Evolutionary conservation across 2,888 invertebrate genomes (phyloP).

Genomic region (Fragum sueziense): DNA sequence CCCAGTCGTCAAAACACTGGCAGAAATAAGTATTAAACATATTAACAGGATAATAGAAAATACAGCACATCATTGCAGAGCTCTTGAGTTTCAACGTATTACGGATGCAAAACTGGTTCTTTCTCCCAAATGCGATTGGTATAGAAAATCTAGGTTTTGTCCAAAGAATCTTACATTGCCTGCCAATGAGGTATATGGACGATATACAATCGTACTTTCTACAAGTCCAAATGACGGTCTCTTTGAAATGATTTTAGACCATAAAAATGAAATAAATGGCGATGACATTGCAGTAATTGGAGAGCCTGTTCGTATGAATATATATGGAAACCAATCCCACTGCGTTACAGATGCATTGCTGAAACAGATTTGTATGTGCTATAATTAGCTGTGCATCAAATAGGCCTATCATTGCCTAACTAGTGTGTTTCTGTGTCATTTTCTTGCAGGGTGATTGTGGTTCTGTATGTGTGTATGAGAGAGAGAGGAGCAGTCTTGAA

Average conservation of each 20-base stretch:
- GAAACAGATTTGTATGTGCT: slow-evolving; percentile 16
- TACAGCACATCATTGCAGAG: too few species aligned
- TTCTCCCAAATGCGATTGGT: too few species aligned
- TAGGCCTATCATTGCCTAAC: too few species aligned
- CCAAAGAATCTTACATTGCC: too few species aligned
- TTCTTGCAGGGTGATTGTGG: too few species aligned
- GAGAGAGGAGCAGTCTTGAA: too few species aligned
- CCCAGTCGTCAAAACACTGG: slow-evolving; percentile 84
- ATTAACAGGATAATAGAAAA: slow-evolving; percentile 84
- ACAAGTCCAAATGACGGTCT: slow-evolving; percentile 88
- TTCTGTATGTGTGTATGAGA: too few species aligned
- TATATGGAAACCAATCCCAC: slow-evolving; percentile 81
- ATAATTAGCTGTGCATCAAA: too few species aligned
- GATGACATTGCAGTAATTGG: slow-evolving; percentile 85
- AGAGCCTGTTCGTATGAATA: slow-evolving; percentile 83
- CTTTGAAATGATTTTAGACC: slow-evolving; percentile 90
- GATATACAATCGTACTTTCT: slow-evolving; percentile 85
- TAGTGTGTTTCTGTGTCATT: too few species aligned
- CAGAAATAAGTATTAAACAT: slow-evolving; percentile 86
- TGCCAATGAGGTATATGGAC: slow-evolving; percentile 19
- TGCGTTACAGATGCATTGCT: slow-evolving; percentile 73
- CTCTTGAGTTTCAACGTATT: too few species aligned
- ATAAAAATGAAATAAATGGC: slow-evolving; percentile 78
- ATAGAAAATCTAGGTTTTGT: too few species aligned
- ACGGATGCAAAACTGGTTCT: too few species aligned